A percentile compares a stretch with the other conserved stretches of the same genome.
Conservation (phyloP, 2,113 vertebrate species). For the Butorides virescens region DNA sequence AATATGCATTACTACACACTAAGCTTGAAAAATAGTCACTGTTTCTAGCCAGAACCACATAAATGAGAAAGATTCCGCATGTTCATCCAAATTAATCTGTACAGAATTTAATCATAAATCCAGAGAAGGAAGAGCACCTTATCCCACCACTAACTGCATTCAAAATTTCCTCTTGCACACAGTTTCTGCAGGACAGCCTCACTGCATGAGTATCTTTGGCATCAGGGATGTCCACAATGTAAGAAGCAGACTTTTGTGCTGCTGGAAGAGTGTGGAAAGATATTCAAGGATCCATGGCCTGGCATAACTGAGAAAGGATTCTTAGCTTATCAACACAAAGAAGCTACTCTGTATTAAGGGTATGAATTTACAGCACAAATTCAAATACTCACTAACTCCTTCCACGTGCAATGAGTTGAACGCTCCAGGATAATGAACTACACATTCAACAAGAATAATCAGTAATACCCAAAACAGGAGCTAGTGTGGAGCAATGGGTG, state of each 20-base stretch:
- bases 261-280: neutral
- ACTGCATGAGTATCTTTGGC: neutral
- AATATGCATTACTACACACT: neutral
- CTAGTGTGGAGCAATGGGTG: accelerated
- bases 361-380: neutral
- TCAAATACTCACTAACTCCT: neutral
- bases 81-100: neutral
- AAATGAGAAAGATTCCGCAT: neutral
- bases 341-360: neutral
- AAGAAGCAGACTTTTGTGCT: neutral
- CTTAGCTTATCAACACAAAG: neutral
- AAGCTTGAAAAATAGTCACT: neutral
- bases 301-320: neutral
- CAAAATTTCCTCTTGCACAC: neutral
- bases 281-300: neutral
- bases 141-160: neutral
- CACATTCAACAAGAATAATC: neutral
- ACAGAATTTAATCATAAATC: neutral
- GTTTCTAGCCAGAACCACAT: neutral
- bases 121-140: neutral
- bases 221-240: neutral
- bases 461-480: neutral
- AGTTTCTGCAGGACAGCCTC: neutral
- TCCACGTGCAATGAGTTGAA: neutral
- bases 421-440: neutral